Evolutionary conservation across 35 echinoderm and acorn worm genomes (phyloP).

Genomic region (Heliocidaris erythrogramma): DNA sequence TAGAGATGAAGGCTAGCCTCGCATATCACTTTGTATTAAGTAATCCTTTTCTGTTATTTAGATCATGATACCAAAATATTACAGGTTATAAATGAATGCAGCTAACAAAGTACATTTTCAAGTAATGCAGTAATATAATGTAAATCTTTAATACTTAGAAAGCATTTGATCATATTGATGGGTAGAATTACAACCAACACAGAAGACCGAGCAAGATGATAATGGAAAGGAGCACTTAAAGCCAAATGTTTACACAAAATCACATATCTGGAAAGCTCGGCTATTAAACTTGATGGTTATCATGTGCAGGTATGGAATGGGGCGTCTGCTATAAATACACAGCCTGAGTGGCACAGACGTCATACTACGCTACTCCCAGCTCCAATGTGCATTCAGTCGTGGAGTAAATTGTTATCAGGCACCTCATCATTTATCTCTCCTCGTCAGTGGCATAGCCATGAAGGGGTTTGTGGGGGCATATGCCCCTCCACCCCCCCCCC

Average conservation of each 20-base stretch:
- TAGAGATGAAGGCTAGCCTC: too few relatives aligned
- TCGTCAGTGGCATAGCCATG: too few relatives aligned
- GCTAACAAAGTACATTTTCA: too few relatives aligned
- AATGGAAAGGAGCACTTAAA: background rate
- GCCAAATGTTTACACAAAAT: background rate
- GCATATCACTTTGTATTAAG: too few relatives aligned
- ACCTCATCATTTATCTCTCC: background rate
- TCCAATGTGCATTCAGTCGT: background rate
- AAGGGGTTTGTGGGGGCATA: too few relatives aligned
- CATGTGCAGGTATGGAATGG: background rate
- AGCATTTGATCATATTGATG: background rate
- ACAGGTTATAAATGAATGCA: too few relatives aligned
- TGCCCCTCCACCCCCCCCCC: too few relatives aligned
- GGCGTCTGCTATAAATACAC: background rate
- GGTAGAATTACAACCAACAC: background rate
- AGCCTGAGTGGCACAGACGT: background rate
- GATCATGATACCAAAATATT: too few relatives aligned
- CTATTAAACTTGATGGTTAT: slow-evolving; percentile 7
- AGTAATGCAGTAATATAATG: too few relatives aligned
- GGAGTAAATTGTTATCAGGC: slow-evolving; percentile 2
- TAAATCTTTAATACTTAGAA: too few relatives aligned
- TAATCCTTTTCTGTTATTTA: too few relatives aligned
- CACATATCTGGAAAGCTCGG: background rate
- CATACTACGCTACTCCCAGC: background rate
- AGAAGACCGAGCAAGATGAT: background rate